Evolutionary conservation across 1,140 invertebrate genomes (phyloP).

Genomic region (Tetraneura akinire): DNA sequence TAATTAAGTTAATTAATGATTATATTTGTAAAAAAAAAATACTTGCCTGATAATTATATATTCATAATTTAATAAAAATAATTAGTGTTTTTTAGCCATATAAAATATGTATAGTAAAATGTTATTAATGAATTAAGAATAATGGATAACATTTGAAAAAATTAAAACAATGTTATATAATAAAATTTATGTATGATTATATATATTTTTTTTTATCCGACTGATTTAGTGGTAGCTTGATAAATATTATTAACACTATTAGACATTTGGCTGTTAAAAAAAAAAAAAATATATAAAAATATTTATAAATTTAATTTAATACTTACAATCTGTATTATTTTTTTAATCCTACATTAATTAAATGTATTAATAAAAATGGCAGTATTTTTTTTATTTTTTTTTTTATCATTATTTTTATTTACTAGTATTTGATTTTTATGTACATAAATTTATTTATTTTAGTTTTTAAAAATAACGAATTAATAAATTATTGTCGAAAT

Average conservation of each 20-base stretch:
- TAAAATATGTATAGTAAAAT: too few relatives aligned
- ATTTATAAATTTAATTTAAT: too few relatives aligned
- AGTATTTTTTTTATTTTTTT: conserved; percentile 20
- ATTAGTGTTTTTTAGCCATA: too few relatives aligned
- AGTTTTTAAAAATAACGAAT: neutral
- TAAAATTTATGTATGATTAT: neutral
- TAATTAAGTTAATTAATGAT: neutral
- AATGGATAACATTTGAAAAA: too few relatives aligned
- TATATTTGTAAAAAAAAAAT: neutral
- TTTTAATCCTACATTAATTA: neutral
- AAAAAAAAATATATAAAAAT: neutral
- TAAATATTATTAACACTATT: neutral
- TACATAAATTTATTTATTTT: conserved; percentile 1
- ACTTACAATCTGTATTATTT: neutral
- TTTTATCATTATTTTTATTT: neutral
- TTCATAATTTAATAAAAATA: neutral
- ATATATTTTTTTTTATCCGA: neutral
- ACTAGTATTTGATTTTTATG: neutral
- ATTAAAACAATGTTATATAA: neutral
- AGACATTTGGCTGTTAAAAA: too few relatives aligned
- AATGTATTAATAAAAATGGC: neutral
- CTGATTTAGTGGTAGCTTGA: neutral
- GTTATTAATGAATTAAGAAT: too few relatives aligned
- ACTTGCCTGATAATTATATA: conserved; percentile 20
- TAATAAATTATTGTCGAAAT: neutral